Percentiles rank a stretch among this genome's conserved stretches.
Evolutionary conservation across 2,113 vertebrate species (phyloP).

Genomic region (cat (Felis catus)): F.catus_Fca126_mat1.0 CM031414.1:85219001-85219500

Average conservation of each 20-base stretch:
- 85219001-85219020: not conserved
- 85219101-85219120: not conserved
- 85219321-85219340: not conserved
- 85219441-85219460: not conserved
- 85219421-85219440: not conserved
- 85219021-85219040: not conserved
- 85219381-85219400: not conserved
- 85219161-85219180: not conserved
- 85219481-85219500: not conserved
- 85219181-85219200: not conserved
- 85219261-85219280: conserved; percentile 46
- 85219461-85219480: not conserved
- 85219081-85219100: not conserved
- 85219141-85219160: conserved; percentile 5
- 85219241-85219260: conserved; percentile 42
- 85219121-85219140: conserved; percentile 16
- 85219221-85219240: conserved; percentile 42
- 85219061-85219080: not conserved
- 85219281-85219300: not conserved
- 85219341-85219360: conserved; percentile 25
- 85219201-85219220: conserved; percentile 15
- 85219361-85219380: not conserved
- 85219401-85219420: not conserved
- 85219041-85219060: not conserved
- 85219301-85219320: not conserved